Evolutionary conservation across 2,888 invertebrate species (phyloP).

Genomic region (Endotricha flammealis): DNA sequence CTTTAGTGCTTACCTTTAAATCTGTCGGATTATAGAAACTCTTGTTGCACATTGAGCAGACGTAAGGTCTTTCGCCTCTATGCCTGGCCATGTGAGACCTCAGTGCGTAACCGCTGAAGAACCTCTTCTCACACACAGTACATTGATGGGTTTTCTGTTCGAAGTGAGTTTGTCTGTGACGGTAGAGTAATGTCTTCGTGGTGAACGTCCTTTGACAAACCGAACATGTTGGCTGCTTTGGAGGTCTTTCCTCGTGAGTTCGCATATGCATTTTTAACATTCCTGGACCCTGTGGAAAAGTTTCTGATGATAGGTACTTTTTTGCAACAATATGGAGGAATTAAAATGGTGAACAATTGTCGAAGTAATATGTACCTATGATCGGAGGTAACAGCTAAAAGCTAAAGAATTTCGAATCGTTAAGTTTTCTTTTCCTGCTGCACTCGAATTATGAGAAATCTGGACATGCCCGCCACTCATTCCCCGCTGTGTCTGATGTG

Average conservation of each 20-base stretch:
- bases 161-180: slow-evolving; percentile 81
- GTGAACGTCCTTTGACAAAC: slow-evolving; percentile 79
- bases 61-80: slow-evolving; percentile 70
- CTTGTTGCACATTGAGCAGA: slow-evolving; percentile 77
- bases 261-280: slow-evolving; percentile 83
- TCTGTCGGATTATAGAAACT: slow-evolving; percentile 78
- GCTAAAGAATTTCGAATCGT: too few relatives aligned
- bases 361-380: too few relatives aligned
- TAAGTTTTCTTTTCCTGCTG: too few relatives aligned
- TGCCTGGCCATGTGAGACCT: slow-evolving; percentile 73
- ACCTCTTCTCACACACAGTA: slow-evolving; percentile 68
- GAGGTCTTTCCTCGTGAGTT: slow-evolving; percentile 78
- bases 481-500: too few relatives aligned
- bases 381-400: too few relatives aligned
- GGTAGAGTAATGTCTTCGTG: slow-evolving; percentile 79
- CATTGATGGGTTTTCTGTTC: slow-evolving; percentile 74
- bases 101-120: slow-evolving; percentile 70
- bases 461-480: too few relatives aligned
- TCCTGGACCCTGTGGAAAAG: slow-evolving; percentile 70
- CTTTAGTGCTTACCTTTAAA: slow-evolving; percentile 73
- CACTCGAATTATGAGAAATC: too few relatives aligned
- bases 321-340: too few relatives aligned
- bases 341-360: too few relatives aligned
- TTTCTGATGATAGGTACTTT: not conserved
- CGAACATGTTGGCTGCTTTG: slow-evolving; percentile 79